Evolutionary conservation across 2,113 vertebrate species (phyloP).

Genomic region (Cyprinodon variegatus): DNA sequence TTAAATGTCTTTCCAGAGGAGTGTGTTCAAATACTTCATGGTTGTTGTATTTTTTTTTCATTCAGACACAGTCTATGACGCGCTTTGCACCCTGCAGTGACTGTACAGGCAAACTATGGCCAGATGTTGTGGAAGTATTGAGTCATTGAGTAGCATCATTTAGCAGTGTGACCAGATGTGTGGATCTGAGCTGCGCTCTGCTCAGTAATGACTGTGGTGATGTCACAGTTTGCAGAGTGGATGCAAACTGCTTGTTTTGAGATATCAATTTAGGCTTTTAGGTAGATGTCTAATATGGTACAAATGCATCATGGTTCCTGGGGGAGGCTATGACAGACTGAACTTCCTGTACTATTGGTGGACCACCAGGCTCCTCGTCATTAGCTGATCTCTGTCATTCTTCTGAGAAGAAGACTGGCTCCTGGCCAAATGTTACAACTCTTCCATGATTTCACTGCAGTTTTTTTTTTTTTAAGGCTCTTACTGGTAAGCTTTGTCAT

Average conservation of each 20-base stretch:
- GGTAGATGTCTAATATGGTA: not conserved
- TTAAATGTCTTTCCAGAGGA: not conserved
- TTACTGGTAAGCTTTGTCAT: slow-evolving; percentile 34
- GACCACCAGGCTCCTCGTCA: not conserved
- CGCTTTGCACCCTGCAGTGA: slow-evolving; percentile 5
- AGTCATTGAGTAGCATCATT: slow-evolving; percentile 34
- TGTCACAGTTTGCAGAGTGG: slow-evolving; percentile 13
- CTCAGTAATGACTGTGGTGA: slow-evolving; percentile 4
- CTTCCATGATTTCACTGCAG: slow-evolving; percentile 14
- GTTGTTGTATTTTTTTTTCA: not conserved
- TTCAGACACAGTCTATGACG: not conserved
- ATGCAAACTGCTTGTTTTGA: not conserved
- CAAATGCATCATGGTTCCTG: not conserved
- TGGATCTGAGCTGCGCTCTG: not conserved
- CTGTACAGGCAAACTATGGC: slow-evolving; percentile 15
- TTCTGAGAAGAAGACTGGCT: slow-evolving; percentile 25
- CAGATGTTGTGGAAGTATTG: slow-evolving; percentile 52
- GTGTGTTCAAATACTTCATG: not conserved
- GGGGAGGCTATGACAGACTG: not conserved
- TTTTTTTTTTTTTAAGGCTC: slow-evolving; percentile 47
- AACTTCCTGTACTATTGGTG: not conserved
- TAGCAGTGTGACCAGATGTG: slow-evolving; percentile 12
- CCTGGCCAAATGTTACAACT: slow-evolving; percentile 22
- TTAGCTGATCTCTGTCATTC: not conserved
- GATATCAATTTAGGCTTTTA: not conserved